Percentiles rank a stretch among this genome's conserved stretches.
Evolutionary conservation across 2,797 vertebrate genomes (phyloP).

Genomic region (Alcedo atthis): DNA sequence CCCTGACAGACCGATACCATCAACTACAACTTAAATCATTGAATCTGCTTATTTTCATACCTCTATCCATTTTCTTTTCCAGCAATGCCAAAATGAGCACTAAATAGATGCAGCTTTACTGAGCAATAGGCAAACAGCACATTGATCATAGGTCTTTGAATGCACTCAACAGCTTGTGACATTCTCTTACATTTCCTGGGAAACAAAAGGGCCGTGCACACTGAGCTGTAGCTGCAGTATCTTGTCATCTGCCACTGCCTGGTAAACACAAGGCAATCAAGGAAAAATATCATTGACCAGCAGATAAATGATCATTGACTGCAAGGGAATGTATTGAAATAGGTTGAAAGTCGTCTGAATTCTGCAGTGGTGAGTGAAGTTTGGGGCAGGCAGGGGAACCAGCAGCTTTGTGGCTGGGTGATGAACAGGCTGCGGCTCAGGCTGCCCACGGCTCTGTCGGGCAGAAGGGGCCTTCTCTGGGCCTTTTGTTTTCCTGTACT

Average conservation of each 20-base stretch:
- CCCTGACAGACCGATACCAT: neutral
- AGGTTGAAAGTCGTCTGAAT: neutral
- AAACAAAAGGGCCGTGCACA: neutral
- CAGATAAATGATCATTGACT: neutral
- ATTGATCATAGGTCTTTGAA: neutral
- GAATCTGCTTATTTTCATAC: neutral
- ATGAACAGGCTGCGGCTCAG: neutral
- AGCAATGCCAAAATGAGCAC: neutral
- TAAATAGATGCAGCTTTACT: neutral
- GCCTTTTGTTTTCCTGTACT: fast-evolving
- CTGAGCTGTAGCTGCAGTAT: neutral
- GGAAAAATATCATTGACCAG: neutral
- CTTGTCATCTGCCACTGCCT: neutral
- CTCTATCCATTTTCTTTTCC: neutral
- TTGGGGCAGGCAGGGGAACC: neutral
- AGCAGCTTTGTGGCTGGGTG: neutral
- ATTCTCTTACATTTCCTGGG: neutral
- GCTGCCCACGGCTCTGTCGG: neutral
- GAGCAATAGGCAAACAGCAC: neutral
- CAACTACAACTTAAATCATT: neutral
- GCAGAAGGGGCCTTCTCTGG: neutral
- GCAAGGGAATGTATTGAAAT: neutral
- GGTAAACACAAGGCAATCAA: neutral
- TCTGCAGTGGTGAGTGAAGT: neutral
- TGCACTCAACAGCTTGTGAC: neutral